Evolutionary conservation across 1,140 invertebrate species (phyloP), one percentile per base, ranked within the genome.

Genomic region (Eumeta japonica): DNA sequence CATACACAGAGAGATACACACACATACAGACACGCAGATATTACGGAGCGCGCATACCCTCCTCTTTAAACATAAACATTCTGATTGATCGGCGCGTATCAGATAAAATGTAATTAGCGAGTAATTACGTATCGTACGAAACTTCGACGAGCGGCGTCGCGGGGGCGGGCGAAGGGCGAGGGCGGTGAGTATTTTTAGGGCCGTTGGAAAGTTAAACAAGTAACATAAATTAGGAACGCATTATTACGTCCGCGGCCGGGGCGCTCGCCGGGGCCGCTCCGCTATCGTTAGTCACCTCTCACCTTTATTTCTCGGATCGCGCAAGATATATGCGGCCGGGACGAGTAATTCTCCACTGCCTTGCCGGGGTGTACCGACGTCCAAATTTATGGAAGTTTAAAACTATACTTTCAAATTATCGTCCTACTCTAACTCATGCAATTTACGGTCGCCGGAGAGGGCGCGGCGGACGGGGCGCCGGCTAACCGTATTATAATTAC

Each of bases 371-470:
- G 13, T 20, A 35, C 34, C 34, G 10, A 35, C 34, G 34, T 3
- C 16, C 10, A 33, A 35, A 35, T 35, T 35, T 35, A 35, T 35
- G 19, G 34, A 19, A 35, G 34, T 35, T 35, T 35, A 35, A 35
- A 35, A 35, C 34, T 35, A 35, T 35, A 35, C 34, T 35, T 35
- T 24, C 17, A 20, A 20, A 35, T 24, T 35, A 35, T 20, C 34
- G 34, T 20, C 18, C n/a, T 24, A 18, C 34, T 35, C 34, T 19
- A 35, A 16, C 34, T 14, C 10, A n/a, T 19, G 17, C 17, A 20
- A 35, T 19, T 35, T 35, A 35, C 34, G 18, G 13, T 16, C 17
- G 16, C 9, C 10, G 34, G 11, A 12, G 31, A 24, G 20, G 28
- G 28, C n/a, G 13, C 9, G 28, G 13, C 10, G 13, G n/a, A n/a